phyloP scores from a whole-genome alignment of 2,888 invertebrate species.

The Hecatera dysodea region DNA sequence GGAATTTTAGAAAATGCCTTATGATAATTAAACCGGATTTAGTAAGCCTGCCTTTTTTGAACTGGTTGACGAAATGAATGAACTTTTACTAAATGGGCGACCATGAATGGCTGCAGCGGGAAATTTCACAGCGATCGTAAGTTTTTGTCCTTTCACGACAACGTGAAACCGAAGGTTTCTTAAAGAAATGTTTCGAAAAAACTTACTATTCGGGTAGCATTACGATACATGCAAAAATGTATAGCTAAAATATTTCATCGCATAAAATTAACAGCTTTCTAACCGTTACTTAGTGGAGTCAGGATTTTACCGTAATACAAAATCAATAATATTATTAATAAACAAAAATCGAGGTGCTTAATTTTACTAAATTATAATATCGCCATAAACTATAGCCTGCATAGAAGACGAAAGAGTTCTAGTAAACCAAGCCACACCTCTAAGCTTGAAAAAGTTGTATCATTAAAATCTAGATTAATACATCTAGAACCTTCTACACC shows the following conservation, averaged over 20 bases:
- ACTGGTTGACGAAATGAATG: constrained; percentile 35
- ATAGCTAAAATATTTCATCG: background rate
- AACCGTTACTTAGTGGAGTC: background rate
- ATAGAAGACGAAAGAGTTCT: background rate
- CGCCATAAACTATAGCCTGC: background rate
- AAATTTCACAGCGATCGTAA: constrained; percentile 18
- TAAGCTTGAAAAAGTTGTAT: background rate
- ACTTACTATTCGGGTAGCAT: background rate
- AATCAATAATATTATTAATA: background rate
- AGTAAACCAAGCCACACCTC: background rate
- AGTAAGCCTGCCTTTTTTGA: background rate
- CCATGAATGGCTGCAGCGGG: constrained; percentile 3
- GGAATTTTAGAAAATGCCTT: background rate
- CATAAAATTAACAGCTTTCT: constrained; percentile 5
- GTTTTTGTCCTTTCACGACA: constrained; percentile 22
- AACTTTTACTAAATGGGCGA: constrained; percentile 38
- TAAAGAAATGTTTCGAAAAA: background rate
- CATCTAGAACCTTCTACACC: background rate
- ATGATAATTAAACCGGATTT: constrained; percentile 25
- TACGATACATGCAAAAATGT: background rate
- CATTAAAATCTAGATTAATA: too few species aligned
- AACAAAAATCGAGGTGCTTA: background rate
- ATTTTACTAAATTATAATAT: background rate
- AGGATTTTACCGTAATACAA: background rate
- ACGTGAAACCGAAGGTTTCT: constrained; percentile 19